These are phyloP conservation scores for Rhegmatorhina hoffmannsi DNA, from an alignment of 2,113 vertebrate species.

Conservation along the genomic window DNA sequence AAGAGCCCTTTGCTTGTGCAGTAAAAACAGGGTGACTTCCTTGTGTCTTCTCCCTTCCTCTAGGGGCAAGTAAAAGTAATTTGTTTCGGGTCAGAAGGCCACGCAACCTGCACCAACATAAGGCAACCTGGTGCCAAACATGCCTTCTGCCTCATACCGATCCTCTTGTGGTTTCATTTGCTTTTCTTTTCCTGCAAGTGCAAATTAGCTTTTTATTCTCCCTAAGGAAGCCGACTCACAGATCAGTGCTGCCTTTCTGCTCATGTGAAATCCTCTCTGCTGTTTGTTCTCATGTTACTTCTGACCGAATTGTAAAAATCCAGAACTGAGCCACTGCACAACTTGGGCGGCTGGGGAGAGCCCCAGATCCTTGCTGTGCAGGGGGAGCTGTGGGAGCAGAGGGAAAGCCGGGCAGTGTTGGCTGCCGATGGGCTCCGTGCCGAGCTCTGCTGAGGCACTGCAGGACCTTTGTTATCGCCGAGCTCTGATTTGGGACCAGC, in stretches of 20 bases:
- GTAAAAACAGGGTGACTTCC: background rate
- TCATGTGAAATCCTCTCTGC: background rate
- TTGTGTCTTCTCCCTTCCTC: background rate
- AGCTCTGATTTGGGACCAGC: background rate
- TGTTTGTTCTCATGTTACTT: background rate
- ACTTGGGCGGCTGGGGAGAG: background rate
- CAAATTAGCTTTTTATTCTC: background rate
- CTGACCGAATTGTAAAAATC: background rate
- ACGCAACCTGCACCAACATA: rapidly evolving
- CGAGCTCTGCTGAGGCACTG: background rate
- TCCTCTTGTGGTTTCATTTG: background rate
- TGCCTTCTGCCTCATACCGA: background rate
- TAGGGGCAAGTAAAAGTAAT: background rate
- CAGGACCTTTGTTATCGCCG: background rate
- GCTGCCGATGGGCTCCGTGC: background rate
- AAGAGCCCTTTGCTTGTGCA: background rate
- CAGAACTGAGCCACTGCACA: background rate
- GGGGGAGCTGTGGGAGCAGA: too few species aligned
- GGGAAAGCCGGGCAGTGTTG: background rate
- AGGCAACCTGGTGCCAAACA: background rate
- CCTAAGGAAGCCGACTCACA: background rate
- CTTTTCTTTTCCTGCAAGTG: background rate
- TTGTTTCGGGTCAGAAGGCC: background rate
- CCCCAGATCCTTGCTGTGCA: background rate
- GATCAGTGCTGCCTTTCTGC: background rate